phyloP scores from a whole-genome alignment of 2,888 invertebrate genomes.

The Lasioglossum leucozonium region DNA sequence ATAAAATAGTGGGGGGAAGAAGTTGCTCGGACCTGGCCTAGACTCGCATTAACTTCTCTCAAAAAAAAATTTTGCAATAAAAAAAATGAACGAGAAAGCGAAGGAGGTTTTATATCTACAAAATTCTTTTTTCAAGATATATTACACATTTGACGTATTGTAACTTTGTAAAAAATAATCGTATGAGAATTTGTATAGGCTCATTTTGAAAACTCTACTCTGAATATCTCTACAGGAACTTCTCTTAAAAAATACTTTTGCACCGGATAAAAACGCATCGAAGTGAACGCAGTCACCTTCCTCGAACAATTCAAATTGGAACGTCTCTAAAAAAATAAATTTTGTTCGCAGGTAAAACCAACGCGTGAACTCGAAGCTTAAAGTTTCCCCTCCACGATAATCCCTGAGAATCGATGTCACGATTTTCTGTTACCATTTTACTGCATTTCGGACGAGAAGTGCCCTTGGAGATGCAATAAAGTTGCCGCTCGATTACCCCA shows the following conservation, averaged over 20 bases:
- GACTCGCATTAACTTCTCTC: neutral
- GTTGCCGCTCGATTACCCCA: neutral
- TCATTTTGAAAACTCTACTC: neutral
- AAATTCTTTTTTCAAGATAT: neutral
- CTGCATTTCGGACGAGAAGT: neutral
- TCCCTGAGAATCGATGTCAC: neutral
- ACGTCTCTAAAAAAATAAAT: neutral
- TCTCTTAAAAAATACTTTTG: neutral
- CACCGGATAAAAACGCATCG: neutral
- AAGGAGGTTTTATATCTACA: neutral
- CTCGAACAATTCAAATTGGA: neutral
- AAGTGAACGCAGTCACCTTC: neutral
- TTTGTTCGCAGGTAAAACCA: neutral
- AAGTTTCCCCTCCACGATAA: neutral
- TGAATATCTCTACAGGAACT: accelerated
- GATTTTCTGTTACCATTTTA: neutral
- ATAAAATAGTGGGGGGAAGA: too few relatives aligned
- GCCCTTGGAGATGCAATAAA: neutral
- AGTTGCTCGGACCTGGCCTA: neutral
- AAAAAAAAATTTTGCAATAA: neutral
- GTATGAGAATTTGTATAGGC: neutral
- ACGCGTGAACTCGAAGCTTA: neutral
- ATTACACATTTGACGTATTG: neutral
- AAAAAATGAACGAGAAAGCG: neutral
- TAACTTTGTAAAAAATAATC: neutral